Conservation (phyloP, 2,797 vertebrate genomes). For the Xiphorhynchus erythropygius region DNA sequence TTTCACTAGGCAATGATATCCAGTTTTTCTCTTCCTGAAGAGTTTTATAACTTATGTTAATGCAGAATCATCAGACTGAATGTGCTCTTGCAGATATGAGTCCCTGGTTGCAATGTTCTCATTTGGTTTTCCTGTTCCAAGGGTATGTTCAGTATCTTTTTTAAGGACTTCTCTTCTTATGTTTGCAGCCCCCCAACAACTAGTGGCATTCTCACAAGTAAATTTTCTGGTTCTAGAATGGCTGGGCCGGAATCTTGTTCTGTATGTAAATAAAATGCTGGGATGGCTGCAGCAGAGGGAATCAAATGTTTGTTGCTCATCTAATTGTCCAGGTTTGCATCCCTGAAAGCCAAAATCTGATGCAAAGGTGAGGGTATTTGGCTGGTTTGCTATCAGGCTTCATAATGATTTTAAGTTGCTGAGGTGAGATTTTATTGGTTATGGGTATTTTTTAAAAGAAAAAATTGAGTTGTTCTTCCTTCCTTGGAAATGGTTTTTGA, state of each 20-base stretch:
- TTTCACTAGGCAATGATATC: neutral
- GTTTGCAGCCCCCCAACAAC: neutral
- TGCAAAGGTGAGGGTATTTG: neutral
- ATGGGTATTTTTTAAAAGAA: neutral
- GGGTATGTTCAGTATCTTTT: neutral
- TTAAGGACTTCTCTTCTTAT: neutral
- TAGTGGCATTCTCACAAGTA: neutral
- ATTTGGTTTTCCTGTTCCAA: neutral
- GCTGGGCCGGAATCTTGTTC: neutral
- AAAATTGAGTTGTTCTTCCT: neutral
- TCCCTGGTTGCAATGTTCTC: neutral
- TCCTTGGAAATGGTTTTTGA: neutral
- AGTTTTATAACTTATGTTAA: neutral
- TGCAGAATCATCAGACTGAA: neutral
- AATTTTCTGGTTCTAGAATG: neutral
- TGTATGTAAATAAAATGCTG: neutral
- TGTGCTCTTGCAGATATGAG: neutral
- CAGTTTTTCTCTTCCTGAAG: neutral
- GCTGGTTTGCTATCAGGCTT: neutral
- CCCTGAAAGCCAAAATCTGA: neutral
- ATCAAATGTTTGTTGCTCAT: neutral
- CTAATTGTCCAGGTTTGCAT: neutral
- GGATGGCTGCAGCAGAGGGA: neutral
- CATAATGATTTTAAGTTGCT: neutral
- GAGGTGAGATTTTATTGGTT: neutral